A percentile compares a stretch with the other conserved stretches of the same genome.
These are phyloP conservation scores for Mechanitis messenoides DNA, from an alignment of 2,888 invertebrate species.

Conservation along the genomic window DNA sequence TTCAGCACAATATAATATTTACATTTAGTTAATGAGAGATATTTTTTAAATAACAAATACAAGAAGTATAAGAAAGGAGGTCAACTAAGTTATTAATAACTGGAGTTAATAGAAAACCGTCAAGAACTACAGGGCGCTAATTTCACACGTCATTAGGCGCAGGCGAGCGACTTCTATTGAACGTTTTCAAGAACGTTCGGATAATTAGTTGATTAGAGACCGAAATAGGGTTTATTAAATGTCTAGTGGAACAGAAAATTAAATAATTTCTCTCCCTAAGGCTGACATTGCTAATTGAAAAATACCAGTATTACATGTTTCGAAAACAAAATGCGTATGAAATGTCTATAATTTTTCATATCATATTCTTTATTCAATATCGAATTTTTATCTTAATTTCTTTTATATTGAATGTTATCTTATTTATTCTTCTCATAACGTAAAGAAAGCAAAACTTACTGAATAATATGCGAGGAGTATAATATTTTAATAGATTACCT, in stretches of 20 bases:
- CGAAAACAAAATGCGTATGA: too few species aligned
- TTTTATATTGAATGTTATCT: too few species aligned
- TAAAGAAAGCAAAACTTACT: too few species aligned
- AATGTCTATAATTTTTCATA: too few species aligned
- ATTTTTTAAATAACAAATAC: background rate
- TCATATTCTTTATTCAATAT: too few species aligned
- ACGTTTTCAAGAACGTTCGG: constrained; percentile 19
- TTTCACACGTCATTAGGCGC: constrained; percentile 39
- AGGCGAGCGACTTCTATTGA: constrained; percentile 21
- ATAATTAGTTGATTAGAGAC: constrained; percentile 26
- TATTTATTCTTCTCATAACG: too few species aligned
- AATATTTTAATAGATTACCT: too few species aligned
- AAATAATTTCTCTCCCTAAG: background rate
- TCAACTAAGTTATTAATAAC: constrained; percentile 34
- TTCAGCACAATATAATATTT: too few species aligned
- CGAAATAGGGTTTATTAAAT: constrained; percentile 19
- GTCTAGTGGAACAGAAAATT: constrained; percentile 5
- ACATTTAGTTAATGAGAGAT: background rate
- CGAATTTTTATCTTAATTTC: too few species aligned
- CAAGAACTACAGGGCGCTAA: constrained; percentile 43
- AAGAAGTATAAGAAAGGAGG: constrained; percentile 4
- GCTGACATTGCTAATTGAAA: background rate
- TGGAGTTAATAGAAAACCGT: constrained; percentile 45
- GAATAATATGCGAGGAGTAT: too few species aligned
- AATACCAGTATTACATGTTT: background rate